These are phyloP conservation scores for Pseudococcus jackbeardsleyi DNA, from an alignment of 2,888 invertebrate genomes.

Conservation along the genomic window DNA sequence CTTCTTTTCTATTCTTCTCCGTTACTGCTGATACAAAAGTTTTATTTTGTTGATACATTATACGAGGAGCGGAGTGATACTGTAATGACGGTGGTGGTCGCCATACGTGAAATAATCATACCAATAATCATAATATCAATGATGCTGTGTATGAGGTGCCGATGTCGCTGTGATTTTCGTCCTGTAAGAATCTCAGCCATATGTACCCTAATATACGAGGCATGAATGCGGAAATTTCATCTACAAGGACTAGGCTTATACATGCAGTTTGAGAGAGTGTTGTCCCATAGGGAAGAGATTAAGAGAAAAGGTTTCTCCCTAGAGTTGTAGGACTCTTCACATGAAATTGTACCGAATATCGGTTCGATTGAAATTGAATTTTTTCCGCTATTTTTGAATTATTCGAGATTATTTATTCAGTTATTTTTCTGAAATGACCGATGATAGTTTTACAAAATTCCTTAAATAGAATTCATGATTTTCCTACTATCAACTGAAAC, in stretches of 20 bases:
- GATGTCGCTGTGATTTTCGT: not conserved
- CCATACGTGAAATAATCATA: constrained; percentile 1
- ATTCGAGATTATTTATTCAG: too few relatives aligned
- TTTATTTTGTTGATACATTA: constrained; percentile 11
- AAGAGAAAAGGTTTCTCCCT: not conserved
- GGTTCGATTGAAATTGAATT: not conserved
- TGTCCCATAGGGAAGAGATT: not conserved
- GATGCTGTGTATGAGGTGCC: constrained; percentile 1
- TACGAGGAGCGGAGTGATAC: not conserved
- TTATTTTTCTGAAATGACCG: too few relatives aligned
- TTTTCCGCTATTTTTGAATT: not conserved
- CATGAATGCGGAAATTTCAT: constrained; percentile 10
- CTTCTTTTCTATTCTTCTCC: constrained; percentile 45
- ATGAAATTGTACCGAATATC: not conserved
- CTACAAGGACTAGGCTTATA: not conserved
- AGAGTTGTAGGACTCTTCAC: not conserved
- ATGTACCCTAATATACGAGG: constrained; percentile 10
- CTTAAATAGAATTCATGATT: too few relatives aligned
- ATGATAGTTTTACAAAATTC: too few relatives aligned
- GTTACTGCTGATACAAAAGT: constrained; percentile 11
- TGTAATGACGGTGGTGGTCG: not conserved
- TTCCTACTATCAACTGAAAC: too few relatives aligned
- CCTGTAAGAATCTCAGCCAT: not conserved
- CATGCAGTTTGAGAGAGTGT: constrained; percentile 10
- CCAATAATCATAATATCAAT: constrained; percentile 25